Evolutionary conservation across 2,113 vertebrate species (phyloP), one percentile per base, ranked within the genome.

Genomic region (Nymphicus hollandicus): DNA sequence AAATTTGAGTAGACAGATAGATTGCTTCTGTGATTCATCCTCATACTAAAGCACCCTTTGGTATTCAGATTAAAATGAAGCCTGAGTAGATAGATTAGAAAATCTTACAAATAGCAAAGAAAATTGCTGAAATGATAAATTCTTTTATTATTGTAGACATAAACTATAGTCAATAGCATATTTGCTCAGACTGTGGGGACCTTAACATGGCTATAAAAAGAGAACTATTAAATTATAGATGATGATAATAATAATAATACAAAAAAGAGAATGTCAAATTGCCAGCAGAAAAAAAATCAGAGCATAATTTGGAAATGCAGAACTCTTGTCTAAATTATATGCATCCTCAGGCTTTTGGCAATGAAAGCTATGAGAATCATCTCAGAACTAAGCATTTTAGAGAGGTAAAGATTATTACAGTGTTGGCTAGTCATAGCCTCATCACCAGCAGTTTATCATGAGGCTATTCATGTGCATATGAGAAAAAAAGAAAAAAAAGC

Each of bases 41-140:
- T 11, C 52, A 55, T 70, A 52, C 17, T 83, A 43, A 88, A 53
- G 25, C 22, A 89, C 7, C 4, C 6, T 58, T 61, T 86, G 39
- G 49, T 83, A 60, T 85, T 87, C 84, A 89, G 81, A 61, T 83
- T 13, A 77, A 86, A 94, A 96, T 70, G 65, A 93, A 88, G 18
- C 33, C 35, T 74, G 50, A 86, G 13, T 28, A 80, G 31, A 61
- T 13, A 65, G 58, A 20, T 53, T 39, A 80, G 64, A 82, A 92
- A 92, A 50, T 8, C n/a, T 80, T 73, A 84, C 17, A 96, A 83
- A 77, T 22, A 77, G 27, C 24, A 64, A 77, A 69, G 33, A 73
- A 88, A 73, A 52, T 24, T 66, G 23, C n/a, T 73, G 41, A 90
- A 86, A 73, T 65, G 4, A 65, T 70, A 91, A 88, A 55, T 77